Percentiles rank a stretch among this genome's conserved stretches.
Evolutionary conservation across 1,140 invertebrate species (phyloP).

Genomic region (Drosophila ambigua): DNA sequence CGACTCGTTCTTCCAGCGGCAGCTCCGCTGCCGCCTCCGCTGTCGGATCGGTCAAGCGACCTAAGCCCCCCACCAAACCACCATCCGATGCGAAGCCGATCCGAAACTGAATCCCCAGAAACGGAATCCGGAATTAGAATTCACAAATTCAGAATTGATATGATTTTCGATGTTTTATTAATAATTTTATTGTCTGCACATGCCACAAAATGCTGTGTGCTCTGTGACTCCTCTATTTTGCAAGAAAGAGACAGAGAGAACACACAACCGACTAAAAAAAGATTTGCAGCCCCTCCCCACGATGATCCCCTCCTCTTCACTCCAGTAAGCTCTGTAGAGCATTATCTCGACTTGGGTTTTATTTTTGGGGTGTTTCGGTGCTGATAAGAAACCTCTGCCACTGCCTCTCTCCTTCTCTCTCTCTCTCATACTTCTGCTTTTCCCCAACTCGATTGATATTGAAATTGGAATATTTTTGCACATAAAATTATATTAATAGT

Average conservation of each 20-base stretch:
- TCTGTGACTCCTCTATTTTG: no score
- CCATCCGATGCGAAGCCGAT: not conserved
- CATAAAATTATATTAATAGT: slow-evolving; percentile 61
- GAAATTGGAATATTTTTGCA: slow-evolving; percentile 50
- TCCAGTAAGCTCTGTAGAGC: slow-evolving; percentile 9
- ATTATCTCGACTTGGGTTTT: slow-evolving; percentile 35
- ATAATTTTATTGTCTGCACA: slow-evolving; percentile 53
- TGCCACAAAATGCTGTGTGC: slow-evolving; percentile 19
- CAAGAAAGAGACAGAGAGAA: no score
- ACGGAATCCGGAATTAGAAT: slow-evolving; percentile 19
- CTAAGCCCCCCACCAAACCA: no score
- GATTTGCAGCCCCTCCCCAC: slow-evolving; percentile 16
- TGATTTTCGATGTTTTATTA: slow-evolving; percentile 47
- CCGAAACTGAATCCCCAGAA: slow-evolving; percentile 16
- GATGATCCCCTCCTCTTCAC: slow-evolving; percentile 15
- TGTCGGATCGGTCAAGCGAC: no score
- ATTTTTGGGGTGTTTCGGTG: slow-evolving; percentile 38
- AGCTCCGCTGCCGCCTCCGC: no score
- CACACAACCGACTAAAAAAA: slow-evolving; percentile 40
- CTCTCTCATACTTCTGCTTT: not conserved
- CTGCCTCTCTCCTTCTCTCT: not conserved
- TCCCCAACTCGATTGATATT: slow-evolving; percentile 8
- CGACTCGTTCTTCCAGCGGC: slow-evolving; percentile 34
- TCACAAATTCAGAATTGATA: slow-evolving; percentile 27
- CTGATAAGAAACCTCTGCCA: slow-evolving; percentile 49